Evolutionary conservation across 2,888 invertebrate species (phyloP).

Genomic region (Metopia argyrocephala): DNA sequence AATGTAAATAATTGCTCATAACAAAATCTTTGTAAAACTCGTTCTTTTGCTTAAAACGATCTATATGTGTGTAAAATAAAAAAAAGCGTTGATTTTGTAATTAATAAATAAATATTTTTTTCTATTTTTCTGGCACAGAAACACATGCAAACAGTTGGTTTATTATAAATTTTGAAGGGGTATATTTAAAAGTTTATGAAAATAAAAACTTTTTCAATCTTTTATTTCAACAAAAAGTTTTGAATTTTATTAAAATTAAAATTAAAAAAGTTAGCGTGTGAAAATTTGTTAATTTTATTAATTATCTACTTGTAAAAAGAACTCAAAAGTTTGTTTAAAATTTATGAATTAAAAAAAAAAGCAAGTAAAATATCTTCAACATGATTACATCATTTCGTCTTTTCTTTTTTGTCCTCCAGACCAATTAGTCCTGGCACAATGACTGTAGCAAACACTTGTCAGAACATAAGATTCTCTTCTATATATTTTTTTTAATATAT

Average conservation of each 20-base stretch:
- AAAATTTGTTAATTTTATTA: constrained; percentile 60
- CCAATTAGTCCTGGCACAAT: constrained; percentile 59
- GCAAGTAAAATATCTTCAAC: not conserved
- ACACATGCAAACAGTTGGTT: not conserved
- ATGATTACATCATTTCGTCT: constrained; percentile 35
- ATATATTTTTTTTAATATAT: not conserved
- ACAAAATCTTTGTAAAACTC: too few species aligned
- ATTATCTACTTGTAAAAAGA: constrained; percentile 46
- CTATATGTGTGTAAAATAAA: too few species aligned
- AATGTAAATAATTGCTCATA: too few species aligned
- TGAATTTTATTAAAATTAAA: constrained; percentile 4
- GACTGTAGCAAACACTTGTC: constrained; percentile 49
- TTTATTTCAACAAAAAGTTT: constrained; percentile 58
- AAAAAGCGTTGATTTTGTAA: constrained; percentile 47
- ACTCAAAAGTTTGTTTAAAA: constrained; percentile 42
- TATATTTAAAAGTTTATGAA: constrained; percentile 13
- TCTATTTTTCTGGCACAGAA: not conserved
- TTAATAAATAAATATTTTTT: not conserved
- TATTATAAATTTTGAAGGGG: not conserved
- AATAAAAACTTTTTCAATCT: constrained; percentile 48
- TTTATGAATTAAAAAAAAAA: not conserved
- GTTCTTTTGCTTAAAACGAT: too few species aligned
- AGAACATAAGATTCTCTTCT: constrained; percentile 29
- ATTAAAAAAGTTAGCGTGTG: constrained; percentile 56
- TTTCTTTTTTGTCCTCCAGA: constrained; percentile 60